Conservation (phyloP, 2,797 vertebrate genomes). For the Sphaeramia orbicularis region DNA sequence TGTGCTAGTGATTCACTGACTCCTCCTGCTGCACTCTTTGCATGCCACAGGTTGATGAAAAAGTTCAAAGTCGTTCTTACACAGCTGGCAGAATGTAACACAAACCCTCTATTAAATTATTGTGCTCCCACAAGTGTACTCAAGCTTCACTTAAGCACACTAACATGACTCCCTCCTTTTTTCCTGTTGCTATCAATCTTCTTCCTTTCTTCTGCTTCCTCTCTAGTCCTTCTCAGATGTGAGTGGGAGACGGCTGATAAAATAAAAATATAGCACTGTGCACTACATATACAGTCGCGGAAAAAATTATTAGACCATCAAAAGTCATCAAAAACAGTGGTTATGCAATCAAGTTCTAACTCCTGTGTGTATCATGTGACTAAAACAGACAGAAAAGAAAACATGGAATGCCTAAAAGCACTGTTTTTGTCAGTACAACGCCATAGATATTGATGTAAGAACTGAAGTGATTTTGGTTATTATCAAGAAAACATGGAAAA, state of each 20-base stretch:
- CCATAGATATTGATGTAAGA: no score
- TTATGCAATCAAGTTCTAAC: no score
- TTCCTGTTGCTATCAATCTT: conserved; percentile 33
- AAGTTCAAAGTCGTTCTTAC: conserved; percentile 31
- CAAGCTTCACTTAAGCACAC: conserved; percentile 57
- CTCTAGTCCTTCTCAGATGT: conserved; percentile 19
- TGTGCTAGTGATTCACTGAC: conserved; percentile 7
- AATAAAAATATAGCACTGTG: conserved; percentile 43
- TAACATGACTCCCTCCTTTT: conserved; percentile 44
- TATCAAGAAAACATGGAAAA: no score
- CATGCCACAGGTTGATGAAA: conserved; percentile 66
- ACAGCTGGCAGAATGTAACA: conserved; percentile 61
- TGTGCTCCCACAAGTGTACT: conserved; percentile 67
- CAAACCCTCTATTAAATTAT: conserved; percentile 57
- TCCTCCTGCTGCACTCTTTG: conserved; percentile 25
- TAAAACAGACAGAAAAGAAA: no score
- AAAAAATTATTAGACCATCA: no score
- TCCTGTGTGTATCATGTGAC: no score
- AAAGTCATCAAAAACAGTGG: no score
- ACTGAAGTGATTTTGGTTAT: no score
- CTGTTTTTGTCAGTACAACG: no score
- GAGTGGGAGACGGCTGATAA: conserved; percentile 44
- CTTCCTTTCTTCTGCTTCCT: conserved; percentile 25
- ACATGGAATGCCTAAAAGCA: no score
- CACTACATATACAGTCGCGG: no score